Evolutionary conservation across 2,888 invertebrate genomes (phyloP), one percentile per base, ranked within the genome.

Genomic region (Danaus chrysippus): DNA sequence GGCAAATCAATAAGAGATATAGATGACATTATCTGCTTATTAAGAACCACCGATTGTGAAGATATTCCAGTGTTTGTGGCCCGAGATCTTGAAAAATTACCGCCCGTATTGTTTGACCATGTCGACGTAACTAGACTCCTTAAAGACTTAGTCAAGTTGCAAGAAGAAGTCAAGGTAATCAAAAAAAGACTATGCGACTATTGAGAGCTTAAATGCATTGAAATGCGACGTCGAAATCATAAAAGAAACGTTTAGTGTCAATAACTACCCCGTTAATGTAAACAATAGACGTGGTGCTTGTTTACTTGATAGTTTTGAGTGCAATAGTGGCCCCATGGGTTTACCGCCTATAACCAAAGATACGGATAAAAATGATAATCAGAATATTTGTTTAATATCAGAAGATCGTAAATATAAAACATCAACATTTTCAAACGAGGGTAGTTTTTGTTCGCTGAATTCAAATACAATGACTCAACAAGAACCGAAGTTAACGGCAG

Each of bases 101-200:
- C n/a, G n/a, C n/a, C n/a, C n/a, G n/a, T n/a, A n/a, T n/a, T n/a
- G 12, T 68, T 70, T 54, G 70, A 70, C 43, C 65, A 68, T 53
- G 55, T 68, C 6, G 68, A 70, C 41, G 62, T 53, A 10, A 64
- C 63, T 12, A 58, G 58, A 44, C 59, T 62, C 41, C 56, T 63
- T 13, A 65, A 63, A 56, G 66, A 63, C 19, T 56, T 66, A 19
- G 55, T 64, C 8, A 60, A 34, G n/a, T 42, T 65, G 23, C 23
- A 23, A 23, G 23, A 23, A 23, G 23, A 23, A 23, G n/a, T n/a
- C n/a, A n/a, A n/a, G n/a, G n/a, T n/a, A n/a, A n/a, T n/a, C n/a
- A n/a, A n/a, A n/a, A n/a, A n/a, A n/a, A n/a, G n/a, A n/a, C n/a
- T n/a, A n/a, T n/a, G n/a, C n/a, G n/a, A n/a, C n/a, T n/a, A n/a